Percentiles rank a stretch among this genome's conserved stretches.
phyloP scores from a whole-genome alignment of 2,113 vertebrate species.

The Zosterops pallidus region DNA sequence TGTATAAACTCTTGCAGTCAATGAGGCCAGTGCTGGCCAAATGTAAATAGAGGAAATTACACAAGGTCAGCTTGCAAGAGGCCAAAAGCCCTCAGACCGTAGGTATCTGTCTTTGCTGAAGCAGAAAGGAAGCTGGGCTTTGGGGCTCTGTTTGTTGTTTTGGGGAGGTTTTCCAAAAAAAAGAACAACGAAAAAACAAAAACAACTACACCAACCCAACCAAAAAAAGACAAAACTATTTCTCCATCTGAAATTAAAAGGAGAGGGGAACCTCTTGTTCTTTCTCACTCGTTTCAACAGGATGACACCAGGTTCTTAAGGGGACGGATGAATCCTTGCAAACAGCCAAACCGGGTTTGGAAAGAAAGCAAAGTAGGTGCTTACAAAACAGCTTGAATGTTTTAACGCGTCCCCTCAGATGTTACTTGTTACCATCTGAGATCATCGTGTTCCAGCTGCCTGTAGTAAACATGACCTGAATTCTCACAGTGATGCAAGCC shows the following conservation, averaged over 20 bases:
- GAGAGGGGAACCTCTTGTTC: neutral
- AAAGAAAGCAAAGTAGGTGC: slow-evolving; percentile 42
- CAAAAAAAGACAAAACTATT: neutral
- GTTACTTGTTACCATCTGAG: slow-evolving; percentile 64
- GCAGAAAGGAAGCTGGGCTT: neutral
- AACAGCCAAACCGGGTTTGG: neutral
- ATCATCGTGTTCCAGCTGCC: slow-evolving; percentile 61
- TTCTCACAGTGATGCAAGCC: slow-evolving; percentile 12
- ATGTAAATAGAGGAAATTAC: slow-evolving; percentile 45
- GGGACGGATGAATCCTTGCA: neutral
- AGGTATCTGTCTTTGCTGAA: neutral
- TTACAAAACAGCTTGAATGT: slow-evolving; percentile 40
- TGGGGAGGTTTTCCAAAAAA: neutral
- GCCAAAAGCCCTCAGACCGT: neutral
- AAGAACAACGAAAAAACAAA: too few species aligned
- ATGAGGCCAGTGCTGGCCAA: neutral
- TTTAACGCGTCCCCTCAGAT: slow-evolving; percentile 47
- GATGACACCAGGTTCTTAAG: neutral
- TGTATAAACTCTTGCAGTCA: neutral
- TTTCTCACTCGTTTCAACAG: neutral
- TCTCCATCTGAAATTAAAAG: neutral
- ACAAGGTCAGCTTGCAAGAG: slow-evolving; percentile 19
- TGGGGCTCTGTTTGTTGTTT: neutral
- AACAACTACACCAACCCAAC: neutral
- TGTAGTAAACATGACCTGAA: slow-evolving; percentile 65